phyloP scores from a whole-genome alignment of 1,140 invertebrate genomes.

The Telenomus remus region DNA sequence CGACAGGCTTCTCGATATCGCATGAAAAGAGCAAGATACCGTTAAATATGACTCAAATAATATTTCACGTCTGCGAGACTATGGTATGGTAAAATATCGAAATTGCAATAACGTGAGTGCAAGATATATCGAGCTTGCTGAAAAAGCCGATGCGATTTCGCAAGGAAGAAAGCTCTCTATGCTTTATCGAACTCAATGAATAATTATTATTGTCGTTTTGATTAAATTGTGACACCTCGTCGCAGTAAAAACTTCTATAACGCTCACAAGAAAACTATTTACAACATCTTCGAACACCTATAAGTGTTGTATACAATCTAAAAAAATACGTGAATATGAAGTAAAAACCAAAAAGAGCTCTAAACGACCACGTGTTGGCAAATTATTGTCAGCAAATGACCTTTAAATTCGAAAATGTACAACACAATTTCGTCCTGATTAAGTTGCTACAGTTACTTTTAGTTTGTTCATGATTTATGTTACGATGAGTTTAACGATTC shows the following conservation, averaged over 20 bases:
- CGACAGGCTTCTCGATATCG: slow-evolving; percentile 45
- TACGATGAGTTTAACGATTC: slow-evolving; percentile 8
- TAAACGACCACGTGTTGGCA: too few relatives aligned
- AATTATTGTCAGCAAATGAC: too few relatives aligned
- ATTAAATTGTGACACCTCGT: too few relatives aligned
- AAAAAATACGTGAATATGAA: too few relatives aligned
- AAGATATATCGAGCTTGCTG: slow-evolving; percentile 25
- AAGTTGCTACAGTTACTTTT: slow-evolving; percentile 23
- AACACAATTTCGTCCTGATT: slow-evolving; percentile 15
- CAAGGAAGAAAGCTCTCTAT: not conserved
- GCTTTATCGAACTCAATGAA: not conserved
- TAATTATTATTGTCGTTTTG: too few relatives aligned
- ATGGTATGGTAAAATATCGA: slow-evolving; percentile 47
- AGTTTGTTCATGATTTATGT: slow-evolving; percentile 15
- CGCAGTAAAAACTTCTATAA: too few relatives aligned
- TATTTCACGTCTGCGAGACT: slow-evolving; percentile 50
- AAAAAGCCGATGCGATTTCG: not conserved
- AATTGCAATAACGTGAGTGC: slow-evolving; percentile 43
- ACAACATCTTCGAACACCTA: too few relatives aligned
- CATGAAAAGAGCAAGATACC: slow-evolving; percentile 49
- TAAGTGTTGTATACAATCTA: too few relatives aligned
- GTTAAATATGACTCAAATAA: slow-evolving; percentile 53
- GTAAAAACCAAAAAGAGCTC: too few relatives aligned
- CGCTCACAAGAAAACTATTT: too few relatives aligned
- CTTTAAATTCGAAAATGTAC: slow-evolving; percentile 7